These are phyloP conservation scores for Pocillopora grandis DNA, from an alignment of 92 coral and sea anemone species.

Conservation along the genomic window DNA sequence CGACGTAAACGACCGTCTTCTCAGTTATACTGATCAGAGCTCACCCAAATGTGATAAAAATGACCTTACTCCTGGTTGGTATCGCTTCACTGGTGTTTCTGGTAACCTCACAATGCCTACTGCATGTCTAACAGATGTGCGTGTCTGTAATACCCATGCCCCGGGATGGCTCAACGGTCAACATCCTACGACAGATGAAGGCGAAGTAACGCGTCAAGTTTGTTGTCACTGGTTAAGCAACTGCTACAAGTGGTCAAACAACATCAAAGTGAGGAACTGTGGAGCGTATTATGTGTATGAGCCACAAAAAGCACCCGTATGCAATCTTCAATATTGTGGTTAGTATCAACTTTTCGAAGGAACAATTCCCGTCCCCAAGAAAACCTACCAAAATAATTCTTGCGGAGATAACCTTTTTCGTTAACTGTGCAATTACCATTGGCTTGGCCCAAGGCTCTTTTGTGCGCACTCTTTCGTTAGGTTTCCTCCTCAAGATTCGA, in stretches of 20 bases:
- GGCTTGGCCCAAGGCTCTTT: too few relatives aligned
- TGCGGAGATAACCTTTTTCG: too few relatives aligned
- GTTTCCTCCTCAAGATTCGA: too few relatives aligned
- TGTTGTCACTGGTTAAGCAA: conserved; percentile 4
- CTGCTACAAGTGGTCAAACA: conserved; percentile 1
- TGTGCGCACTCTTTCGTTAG: too few relatives aligned
- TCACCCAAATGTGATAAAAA: not conserved
- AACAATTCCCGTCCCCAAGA: too few relatives aligned
- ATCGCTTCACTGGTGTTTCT: conserved; percentile 10
- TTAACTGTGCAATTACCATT: too few relatives aligned
- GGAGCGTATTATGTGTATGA: conserved; percentile 20
- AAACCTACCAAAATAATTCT: too few relatives aligned
- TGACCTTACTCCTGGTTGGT: conserved; percentile 1
- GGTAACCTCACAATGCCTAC: conserved; percentile 9
- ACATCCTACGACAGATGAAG: conserved; percentile 11
- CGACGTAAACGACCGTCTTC: not conserved
- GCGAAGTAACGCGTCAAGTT: conserved; percentile 7
- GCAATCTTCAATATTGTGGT: not conserved
- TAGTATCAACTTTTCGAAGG: not conserved
- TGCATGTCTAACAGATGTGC: not conserved
- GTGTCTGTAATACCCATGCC: conserved; percentile 3
- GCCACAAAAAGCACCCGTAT: not conserved
- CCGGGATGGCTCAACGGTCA: not conserved
- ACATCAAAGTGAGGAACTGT: conserved; percentile 14
- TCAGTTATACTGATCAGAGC: not conserved